Evolutionary conservation across 2,113 vertebrate genomes (phyloP), one percentile per base, ranked within the genome.

Genomic region (Otolemur garnettii): DNA sequence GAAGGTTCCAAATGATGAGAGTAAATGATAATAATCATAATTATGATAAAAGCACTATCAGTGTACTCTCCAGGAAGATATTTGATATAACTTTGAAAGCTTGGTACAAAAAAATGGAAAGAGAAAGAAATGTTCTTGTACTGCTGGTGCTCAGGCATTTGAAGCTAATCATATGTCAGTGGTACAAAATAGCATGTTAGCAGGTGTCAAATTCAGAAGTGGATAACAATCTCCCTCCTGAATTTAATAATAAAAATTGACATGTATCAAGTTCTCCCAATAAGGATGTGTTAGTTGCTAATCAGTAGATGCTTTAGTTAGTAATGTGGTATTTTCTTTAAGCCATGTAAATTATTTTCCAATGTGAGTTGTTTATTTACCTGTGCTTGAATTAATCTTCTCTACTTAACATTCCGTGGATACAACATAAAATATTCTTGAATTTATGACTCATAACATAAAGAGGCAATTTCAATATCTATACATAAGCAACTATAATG

Each of bases 31-130:
- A 95, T 94, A 96, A 96, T 93, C 79, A 96, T 96, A 97, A 97
- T 97, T 97, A 97, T 80, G 83, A 95, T 97, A 97, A 97, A 97
- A 97, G 90, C 80, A 93, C 75, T 84, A 97, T 90, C 88, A 94
- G 53, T 74, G 71, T 84, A 71, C 71, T 91, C 53, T 87, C 38
- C 57, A 59, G 72, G 35, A 94, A 90, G 80, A 69, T 83, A 59
- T 91, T 96, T 96, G 87, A 79, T 94, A 62, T 82, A 91, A 66
- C 45, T 93, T 79, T 45, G 94, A 96, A 59, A 86, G 42, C 59
- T 88, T 77, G 55, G 19, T 71, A 72, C 4, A 95, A 96, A 45
- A 45, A 95, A 91, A 74, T 72, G 24, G 84, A 83, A 82, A 82
- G 30, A 93, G 17, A 82, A 78, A 59, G 84, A 94, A 95, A 50